Evolutionary conservation across 2,888 invertebrate genomes (phyloP).

Genomic region (Phlogophora meticulosa): DNA sequence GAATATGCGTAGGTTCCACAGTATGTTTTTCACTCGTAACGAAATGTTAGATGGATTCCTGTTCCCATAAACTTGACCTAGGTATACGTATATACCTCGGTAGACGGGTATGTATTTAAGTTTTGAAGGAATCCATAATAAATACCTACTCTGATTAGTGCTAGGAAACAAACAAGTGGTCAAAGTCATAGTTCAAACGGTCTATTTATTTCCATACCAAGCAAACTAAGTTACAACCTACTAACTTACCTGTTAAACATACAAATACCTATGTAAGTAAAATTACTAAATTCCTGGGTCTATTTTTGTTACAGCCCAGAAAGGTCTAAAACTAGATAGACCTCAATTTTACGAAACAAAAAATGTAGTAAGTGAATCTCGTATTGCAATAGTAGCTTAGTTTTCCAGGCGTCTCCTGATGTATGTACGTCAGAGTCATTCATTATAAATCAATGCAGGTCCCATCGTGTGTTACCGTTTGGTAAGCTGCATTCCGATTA

Average conservation of each 20-base stretch:
- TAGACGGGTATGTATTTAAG: constrained; percentile 1
- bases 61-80: constrained; percentile 16
- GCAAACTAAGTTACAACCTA: background rate
- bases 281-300: background rate
- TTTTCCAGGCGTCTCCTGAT: background rate
- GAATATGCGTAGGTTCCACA: constrained; percentile 7
- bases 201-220: background rate
- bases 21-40: background rate
- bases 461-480: constrained; percentile 19
- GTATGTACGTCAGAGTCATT: constrained; percentile 15
- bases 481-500: constrained; percentile 15
- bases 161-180: constrained; percentile 8
- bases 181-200: background rate
- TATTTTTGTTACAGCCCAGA: background rate
- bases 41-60: constrained; percentile 30
- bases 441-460: constrained; percentile 32
- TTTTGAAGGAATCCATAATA: constrained; percentile 32
- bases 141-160: background rate
- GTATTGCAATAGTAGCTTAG: background rate
- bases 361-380: no score
- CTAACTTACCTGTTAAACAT: background rate
- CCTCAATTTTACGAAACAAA: no score
- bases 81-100: background rate
- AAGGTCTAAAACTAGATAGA: background rate
- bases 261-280: no score